Conservation (phyloP, 2,797 vertebrate species). For the Myoxocephalus aenaeus region DNA sequence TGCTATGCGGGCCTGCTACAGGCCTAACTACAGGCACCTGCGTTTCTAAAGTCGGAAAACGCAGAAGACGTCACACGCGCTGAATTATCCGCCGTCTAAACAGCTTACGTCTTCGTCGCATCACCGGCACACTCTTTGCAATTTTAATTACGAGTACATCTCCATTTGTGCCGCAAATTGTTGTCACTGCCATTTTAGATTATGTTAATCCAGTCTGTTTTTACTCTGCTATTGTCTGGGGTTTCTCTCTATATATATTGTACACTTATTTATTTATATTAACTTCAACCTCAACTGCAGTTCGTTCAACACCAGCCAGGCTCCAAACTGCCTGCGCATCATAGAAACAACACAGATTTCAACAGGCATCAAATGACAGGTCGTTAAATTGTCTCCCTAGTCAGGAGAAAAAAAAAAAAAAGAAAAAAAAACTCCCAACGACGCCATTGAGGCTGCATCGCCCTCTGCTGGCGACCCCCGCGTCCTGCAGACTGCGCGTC, state of each 20-base stretch:
- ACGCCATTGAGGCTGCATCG: conserved; percentile 41
- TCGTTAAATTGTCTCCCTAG: conserved; percentile 44
- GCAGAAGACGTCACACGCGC: conserved; percentile 1
- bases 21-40: neutral
- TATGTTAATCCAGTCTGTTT: conserved; percentile 10
- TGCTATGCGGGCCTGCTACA: neutral
- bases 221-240: neutral
- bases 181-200: conserved; percentile 31
- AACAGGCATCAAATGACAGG: conserved; percentile 58
- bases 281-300: conserved; percentile 15
- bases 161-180: conserved; percentile 11
- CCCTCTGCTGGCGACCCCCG: conserved; percentile 72
- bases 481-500: conserved; percentile 32
- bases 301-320: conserved; percentile 35
- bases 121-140: conserved; percentile 3
- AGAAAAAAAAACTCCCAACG: conserved; percentile 5
- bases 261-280: no score
- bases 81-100: conserved; percentile 36
- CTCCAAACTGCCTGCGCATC: conserved; percentile 43
- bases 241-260: neutral
- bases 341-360: conserved; percentile 44
- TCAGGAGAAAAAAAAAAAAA: neutral
- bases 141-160: conserved; percentile 50
- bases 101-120: conserved; percentile 23
- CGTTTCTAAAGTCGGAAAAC: conserved; percentile 23